Evolutionary conservation across 2,113 vertebrate species (phyloP), one percentile per base, ranked within the genome.

Genomic region (Stegastes partitus): DNA sequence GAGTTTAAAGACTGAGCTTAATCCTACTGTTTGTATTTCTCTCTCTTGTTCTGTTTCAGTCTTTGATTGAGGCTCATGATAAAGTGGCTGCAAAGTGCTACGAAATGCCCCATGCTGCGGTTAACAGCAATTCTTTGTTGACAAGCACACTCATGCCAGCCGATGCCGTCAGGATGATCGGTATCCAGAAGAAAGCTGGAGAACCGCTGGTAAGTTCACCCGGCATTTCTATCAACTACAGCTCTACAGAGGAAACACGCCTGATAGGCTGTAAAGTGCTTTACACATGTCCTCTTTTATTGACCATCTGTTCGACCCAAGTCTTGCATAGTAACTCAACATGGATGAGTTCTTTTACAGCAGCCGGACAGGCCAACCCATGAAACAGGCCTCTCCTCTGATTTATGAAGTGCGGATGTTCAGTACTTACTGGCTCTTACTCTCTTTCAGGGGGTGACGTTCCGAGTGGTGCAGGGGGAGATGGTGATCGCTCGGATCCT

Each of bases 101-200:
- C 0, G 97, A 99, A 92, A 95, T 94, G 54, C 96, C 95, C 71
- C 92, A 94, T 3, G 90, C 95, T 66, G 92, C 94, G 74, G 93
- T 93, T 61, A 96, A 95, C 93, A 96, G 95, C 88, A 93, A 94
- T 83, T 92, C 92, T 70, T 45, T 90, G 68, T 42, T 71, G 81
- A 87, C 73, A 1, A 87, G 79, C 64, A 94, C 96, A 22, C 90
- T 96, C 72, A 89, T 97, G 91, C 96, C 96, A 1, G 95, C 97
- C 37, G 98, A 99, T 91, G 97, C 98, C 45, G 96, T 99, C 84
- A 96, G 98, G 85, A 96, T 99, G 92, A 97, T 99, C 79, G 97
- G 97, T 74, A 99, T 99, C 94, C 97, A 97, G 93, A 99, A 99
- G 94, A 97, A 95, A 95, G 94, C 96, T 15, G 96, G 96, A n/a